Conservation (phyloP, 2,888 invertebrate genomes). For the Ectemnius cavifrons region DNA sequence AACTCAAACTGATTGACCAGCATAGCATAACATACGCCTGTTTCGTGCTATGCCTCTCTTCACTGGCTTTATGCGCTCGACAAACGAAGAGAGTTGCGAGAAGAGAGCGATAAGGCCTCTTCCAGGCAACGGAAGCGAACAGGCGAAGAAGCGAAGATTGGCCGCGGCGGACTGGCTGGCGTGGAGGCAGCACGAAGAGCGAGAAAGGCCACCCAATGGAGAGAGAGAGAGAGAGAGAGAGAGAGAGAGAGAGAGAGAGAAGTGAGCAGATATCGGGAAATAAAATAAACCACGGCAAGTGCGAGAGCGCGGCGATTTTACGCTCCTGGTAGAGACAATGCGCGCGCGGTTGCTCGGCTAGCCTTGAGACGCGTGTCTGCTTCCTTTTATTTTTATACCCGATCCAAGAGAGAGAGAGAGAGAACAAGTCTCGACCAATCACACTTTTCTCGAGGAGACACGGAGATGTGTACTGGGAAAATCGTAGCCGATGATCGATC, state of each 20-base stretch:
- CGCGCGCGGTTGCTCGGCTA: constrained; percentile 34
- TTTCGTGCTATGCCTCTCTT: too few species aligned
- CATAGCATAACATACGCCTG: too few species aligned
- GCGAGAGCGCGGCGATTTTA: constrained; percentile 27
- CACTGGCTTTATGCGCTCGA: too few species aligned
- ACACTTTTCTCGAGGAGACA: background rate
- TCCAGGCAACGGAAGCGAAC: background rate
- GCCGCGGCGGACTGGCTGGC: background rate
- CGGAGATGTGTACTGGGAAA: background rate
- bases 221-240: background rate
- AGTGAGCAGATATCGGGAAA: constrained; percentile 7
- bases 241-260: background rate
- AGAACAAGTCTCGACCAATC: background rate
- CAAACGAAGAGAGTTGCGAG: background rate
- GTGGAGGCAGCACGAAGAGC: too few species aligned
- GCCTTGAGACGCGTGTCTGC: constrained; percentile 58
- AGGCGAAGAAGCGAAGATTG: background rate
- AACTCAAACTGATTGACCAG: too few species aligned
- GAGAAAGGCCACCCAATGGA: too few species aligned
- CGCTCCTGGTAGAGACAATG: constrained; percentile 47
- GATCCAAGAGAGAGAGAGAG: constrained; percentile 45
- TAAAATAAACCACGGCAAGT: constrained; percentile 6
- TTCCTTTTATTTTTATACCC: constrained; percentile 65
- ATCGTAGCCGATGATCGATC: constrained; percentile 3
- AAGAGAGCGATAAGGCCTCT: background rate